Percentiles rank a stretch among this genome's conserved stretches.
phyloP scores from a whole-genome alignment of 2,113 vertebrate species.

The Columba janthina region DNA sequence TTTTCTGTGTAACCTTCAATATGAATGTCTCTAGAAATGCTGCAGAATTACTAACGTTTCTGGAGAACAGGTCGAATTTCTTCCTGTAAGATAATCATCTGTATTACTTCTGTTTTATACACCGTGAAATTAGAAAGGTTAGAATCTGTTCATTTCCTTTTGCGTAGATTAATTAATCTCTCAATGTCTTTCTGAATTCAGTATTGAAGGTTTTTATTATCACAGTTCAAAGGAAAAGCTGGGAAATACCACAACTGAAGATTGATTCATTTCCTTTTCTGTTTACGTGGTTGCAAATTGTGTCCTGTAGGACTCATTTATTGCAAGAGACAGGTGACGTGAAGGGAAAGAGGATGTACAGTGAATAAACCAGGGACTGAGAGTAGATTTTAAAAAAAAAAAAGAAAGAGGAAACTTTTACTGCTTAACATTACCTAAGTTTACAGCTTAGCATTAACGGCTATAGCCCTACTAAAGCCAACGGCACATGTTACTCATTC shows the following conservation, averaged over 20 bases:
- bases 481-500: neutral
- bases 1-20: neutral
- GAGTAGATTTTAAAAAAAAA: neutral
- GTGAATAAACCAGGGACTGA: neutral
- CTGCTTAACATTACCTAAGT: neutral
- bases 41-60: neutral
- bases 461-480: neutral
- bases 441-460: neutral
- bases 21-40: neutral
- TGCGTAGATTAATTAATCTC: neutral
- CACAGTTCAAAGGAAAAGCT: neutral
- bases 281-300: neutral
- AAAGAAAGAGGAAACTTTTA: neutral
- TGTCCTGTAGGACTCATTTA: neutral
- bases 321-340: neutral
- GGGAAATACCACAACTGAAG: neutral
- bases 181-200: neutral
- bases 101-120: neutral
- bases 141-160: neutral
- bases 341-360: neutral
- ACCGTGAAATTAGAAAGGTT: conserved; percentile 42
- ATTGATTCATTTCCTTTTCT: neutral
- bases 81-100: neutral
- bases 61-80: neutral
- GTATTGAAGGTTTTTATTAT: neutral